phyloP scores from a whole-genome alignment of 2,797 vertebrate genomes.

The Sternotherus odoratus region DNA sequence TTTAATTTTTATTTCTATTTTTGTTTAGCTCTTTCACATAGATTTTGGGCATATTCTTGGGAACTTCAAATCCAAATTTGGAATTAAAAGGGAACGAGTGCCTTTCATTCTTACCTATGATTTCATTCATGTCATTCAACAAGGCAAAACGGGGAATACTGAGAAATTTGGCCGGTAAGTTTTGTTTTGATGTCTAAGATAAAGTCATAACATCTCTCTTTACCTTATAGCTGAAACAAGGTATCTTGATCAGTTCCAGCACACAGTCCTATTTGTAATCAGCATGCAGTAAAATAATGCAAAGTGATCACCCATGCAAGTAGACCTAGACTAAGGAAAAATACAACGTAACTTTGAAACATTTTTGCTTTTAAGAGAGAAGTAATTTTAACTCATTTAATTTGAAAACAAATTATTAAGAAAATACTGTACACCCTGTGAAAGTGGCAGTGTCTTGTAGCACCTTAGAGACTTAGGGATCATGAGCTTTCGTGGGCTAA shows the following conservation, averaged over 20 bases:
- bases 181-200: background rate
- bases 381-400: background rate
- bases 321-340: background rate
- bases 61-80: slow-evolving; percentile 99
- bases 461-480: no score
- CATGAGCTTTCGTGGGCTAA: no score
- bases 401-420: background rate
- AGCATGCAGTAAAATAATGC: background rate
- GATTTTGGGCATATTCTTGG: slow-evolving; percentile 99
- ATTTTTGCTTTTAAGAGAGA: background rate
- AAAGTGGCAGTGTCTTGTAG: no score
- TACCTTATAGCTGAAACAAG: background rate
- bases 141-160: slow-evolving; percentile 97
- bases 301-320: background rate
- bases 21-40: slow-evolving; percentile 95
- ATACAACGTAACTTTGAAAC: background rate
- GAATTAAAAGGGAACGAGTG: slow-evolving; percentile 98
- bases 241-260: background rate
- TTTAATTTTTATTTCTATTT: slow-evolving; percentile 34
- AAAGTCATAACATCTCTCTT: background rate
- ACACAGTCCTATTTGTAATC: background rate
- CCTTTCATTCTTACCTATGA: slow-evolving; percentile 99
- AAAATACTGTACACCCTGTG: background rate
- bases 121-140: slow-evolving; percentile 99
- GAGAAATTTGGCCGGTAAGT: slow-evolving; percentile 96